These are phyloP conservation scores for Procavia capensis DNA, from an alignment of 2,113 vertebrate genomes.

Conservation along the genomic window DNA sequence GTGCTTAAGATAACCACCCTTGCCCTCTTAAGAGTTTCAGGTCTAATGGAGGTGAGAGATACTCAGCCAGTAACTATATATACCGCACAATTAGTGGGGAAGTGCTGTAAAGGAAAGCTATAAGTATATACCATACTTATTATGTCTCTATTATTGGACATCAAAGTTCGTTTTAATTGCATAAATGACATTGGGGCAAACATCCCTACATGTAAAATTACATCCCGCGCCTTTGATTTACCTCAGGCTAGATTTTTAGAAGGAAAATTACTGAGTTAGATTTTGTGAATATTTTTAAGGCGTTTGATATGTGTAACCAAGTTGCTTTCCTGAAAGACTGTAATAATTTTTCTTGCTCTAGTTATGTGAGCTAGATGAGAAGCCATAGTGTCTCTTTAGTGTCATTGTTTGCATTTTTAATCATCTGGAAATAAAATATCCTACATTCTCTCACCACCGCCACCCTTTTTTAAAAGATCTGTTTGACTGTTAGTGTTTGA, in stretches of 20 bases:
- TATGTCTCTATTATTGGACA: background rate
- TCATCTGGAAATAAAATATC: background rate
- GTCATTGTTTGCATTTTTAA: constrained; percentile 12
- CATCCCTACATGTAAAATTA: background rate
- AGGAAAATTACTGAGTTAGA: constrained; percentile 14
- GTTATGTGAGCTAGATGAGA: background rate
- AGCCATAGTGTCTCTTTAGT: background rate
- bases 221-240: background rate
- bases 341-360: background rate
- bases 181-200: background rate
- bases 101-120: background rate
- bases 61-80: background rate
- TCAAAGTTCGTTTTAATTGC: background rate
- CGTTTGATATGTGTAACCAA: background rate
- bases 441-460: background rate
- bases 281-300: too few species aligned
- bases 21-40: background rate
- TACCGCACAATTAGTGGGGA: background rate
- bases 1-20: constrained; percentile 14
- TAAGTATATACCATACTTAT: background rate
- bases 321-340: constrained; percentile 6
- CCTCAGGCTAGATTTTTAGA: background rate
- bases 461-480: background rate
- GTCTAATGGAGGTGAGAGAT: background rate
- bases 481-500: background rate